Conservation (phyloP, 2,888 invertebrate genomes). For the Pollenia griseotomentosa region DNA sequence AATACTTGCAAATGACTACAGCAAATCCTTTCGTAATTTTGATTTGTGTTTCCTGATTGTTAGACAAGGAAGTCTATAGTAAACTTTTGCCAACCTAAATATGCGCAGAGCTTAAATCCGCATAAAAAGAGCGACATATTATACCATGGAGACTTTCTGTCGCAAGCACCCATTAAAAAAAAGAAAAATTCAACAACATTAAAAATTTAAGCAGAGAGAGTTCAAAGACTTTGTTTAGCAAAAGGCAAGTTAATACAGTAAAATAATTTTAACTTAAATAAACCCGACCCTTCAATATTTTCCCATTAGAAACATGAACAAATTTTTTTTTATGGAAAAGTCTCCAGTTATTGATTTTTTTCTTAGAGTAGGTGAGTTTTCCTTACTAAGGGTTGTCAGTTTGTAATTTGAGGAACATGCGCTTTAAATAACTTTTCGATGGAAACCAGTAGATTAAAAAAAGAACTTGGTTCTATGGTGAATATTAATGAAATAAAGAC, state of each 20-base stretch:
- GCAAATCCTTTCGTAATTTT: constrained; percentile 63
- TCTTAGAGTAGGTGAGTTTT: constrained; percentile 31
- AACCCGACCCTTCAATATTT: constrained; percentile 44
- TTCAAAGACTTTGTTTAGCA: constrained; percentile 14
- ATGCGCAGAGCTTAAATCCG: constrained; percentile 70
- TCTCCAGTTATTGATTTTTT: constrained; percentile 69
- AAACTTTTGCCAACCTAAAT: constrained; percentile 57
- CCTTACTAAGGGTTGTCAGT: constrained; percentile 43
- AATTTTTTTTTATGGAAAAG: constrained; percentile 22
- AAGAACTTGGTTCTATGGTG: constrained; percentile 15
- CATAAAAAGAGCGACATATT: constrained; percentile 67
- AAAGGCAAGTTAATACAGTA: neutral
- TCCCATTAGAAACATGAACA: neutral
- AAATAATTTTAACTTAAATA: neutral
- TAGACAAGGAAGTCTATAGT: constrained; percentile 71
- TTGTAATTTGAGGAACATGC: constrained; percentile 53
- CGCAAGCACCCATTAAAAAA: neutral
- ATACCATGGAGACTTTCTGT: constrained; percentile 34
- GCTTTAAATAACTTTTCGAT: constrained; percentile 4
- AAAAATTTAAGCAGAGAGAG: constrained; percentile 30
- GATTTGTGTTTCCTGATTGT: constrained; percentile 58
- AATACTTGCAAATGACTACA: constrained; percentile 27
- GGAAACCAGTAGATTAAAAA: no score
- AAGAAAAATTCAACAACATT: constrained; percentile 2
- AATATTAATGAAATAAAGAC: constrained; percentile 46